Conservation (phyloP, 2,888 invertebrate genomes). For the Allolobophora icterica region DNA sequence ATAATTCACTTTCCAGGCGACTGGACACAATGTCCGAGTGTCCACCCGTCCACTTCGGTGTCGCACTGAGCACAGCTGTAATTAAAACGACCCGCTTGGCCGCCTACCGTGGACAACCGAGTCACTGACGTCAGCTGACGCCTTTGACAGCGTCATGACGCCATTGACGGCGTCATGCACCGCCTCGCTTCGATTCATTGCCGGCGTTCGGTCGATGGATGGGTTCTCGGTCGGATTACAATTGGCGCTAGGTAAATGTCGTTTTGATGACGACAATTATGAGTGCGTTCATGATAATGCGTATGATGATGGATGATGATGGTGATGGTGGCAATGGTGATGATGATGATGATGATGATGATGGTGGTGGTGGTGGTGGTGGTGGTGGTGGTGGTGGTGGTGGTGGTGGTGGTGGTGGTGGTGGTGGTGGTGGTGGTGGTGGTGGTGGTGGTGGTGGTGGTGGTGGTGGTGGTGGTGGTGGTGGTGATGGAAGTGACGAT, state of each 20-base stretch:
- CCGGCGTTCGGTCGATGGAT: neutral
- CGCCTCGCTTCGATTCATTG: constrained; percentile 8
- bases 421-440: neutral
- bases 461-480: neutral
- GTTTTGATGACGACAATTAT: neutral
- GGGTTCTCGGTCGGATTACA: neutral
- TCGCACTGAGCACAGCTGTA: neutral
- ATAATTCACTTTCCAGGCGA: constrained; percentile 3
- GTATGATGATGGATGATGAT: neutral
- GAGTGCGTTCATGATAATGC: neutral
- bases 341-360: neutral
- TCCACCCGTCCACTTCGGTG: neutral
- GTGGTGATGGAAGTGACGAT: neutral
- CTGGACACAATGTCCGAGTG: neutral
- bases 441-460: neutral
- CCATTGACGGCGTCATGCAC: constrained; percentile 22
- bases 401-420: neutral
- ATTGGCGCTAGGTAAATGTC: neutral
- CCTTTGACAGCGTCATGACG: constrained; percentile 22
- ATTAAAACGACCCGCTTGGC: constrained; percentile 11
- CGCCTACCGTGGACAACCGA: neutral
- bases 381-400: neutral
- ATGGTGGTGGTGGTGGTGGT: neutral
- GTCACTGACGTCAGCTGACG: constrained; percentile 17
- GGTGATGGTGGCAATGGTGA: neutral